Percentiles rank a stretch among this genome's conserved stretches.
Conservation (phyloP, 2,888 invertebrate genomes). For the Frankliniella fusca region DNA sequence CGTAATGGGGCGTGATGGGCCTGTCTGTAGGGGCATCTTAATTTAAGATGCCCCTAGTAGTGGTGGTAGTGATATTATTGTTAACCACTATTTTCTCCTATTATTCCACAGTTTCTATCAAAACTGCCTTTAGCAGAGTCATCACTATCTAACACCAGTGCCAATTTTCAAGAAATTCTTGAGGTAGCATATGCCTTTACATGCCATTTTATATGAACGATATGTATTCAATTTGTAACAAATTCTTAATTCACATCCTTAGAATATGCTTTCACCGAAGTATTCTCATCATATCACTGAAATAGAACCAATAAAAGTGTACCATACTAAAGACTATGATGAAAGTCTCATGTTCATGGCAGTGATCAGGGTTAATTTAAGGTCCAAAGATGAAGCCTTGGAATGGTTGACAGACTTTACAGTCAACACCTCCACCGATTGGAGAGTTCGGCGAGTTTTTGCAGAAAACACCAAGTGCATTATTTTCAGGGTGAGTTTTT, state of each 20-base stretch:
- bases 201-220: background rate
- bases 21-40: too few relatives aligned
- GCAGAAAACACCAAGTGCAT: background rate
- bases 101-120: too few relatives aligned
- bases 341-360: background rate
- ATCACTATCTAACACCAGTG: background rate
- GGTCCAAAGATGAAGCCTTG: background rate
- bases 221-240: background rate
- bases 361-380: constrained; percentile 1
- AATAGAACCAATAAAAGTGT: background rate
- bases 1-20: too few relatives aligned
- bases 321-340: background rate
- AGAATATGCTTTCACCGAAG: background rate
- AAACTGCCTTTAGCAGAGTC: background rate
- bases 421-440: background rate
- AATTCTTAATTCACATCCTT: background rate
- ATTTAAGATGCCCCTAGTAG: too few relatives aligned
- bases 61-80: too few relatives aligned
- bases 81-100: too few relatives aligned
- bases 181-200: background rate
- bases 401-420: background rate
- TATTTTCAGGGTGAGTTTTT: background rate
- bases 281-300: background rate
- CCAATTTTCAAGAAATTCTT: background rate
- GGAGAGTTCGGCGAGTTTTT: background rate